These are phyloP conservation scores for Vulpes ferrilata DNA, from an alignment of 2,113 vertebrate genomes.

Conservation along the genomic window DNA sequence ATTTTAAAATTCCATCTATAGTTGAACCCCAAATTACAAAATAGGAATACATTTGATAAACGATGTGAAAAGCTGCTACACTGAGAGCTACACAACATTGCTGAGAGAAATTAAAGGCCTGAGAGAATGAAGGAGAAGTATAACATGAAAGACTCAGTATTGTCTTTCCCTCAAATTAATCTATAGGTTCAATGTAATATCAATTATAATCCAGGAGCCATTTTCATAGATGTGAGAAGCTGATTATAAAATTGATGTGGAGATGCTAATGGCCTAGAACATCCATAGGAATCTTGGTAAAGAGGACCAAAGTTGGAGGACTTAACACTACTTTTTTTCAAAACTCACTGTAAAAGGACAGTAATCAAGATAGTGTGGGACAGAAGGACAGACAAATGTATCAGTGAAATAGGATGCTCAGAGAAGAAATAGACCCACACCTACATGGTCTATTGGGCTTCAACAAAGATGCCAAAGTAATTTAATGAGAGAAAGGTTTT, in stretches of 20 bases:
- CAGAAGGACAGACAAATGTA: background rate
- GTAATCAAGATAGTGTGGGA: background rate
- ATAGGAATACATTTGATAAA: background rate
- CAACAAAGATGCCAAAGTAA: background rate
- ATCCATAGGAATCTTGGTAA: background rate
- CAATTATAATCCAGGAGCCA: background rate
- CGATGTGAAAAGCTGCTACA: background rate
- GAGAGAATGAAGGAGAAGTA: background rate
- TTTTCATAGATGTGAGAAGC: background rate
- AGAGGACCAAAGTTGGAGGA: background rate
- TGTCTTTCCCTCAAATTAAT: background rate
- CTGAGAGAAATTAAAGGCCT: background rate
- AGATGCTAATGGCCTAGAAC: background rate
- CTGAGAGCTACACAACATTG: background rate
- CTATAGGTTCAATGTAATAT: background rate
- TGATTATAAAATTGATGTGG: background rate
- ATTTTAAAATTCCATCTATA: background rate
- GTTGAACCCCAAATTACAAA: background rate
- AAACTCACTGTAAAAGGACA: background rate
- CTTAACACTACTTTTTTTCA: background rate
- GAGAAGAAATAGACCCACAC: background rate
- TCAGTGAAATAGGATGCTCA: background rate
- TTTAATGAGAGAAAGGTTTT: background rate
- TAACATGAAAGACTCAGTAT: background rate
- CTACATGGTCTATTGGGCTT: too few species aligned